A percentile compares a stretch with the other conserved stretches of the same genome.
These are phyloP conservation scores for Stramonita haemastoma DNA, from an alignment of 2,888 invertebrate species.

Conservation along the genomic window DNA sequence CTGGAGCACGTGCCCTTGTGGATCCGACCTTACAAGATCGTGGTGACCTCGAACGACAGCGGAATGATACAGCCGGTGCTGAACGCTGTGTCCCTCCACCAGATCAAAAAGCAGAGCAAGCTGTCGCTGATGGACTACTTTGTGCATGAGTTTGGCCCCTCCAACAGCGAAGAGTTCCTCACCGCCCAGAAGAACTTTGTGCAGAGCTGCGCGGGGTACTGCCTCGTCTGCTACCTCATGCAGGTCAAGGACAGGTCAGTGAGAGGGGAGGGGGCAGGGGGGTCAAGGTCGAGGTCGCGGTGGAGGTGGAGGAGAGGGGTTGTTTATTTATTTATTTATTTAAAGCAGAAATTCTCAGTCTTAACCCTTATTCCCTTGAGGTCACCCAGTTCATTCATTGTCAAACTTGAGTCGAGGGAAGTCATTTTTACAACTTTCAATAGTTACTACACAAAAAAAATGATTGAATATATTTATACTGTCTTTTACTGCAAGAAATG, in stretches of 20 bases:
- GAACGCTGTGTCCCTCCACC: constrained; percentile 96
- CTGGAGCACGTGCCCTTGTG: constrained; percentile 90
- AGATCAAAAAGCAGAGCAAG: constrained; percentile 87
- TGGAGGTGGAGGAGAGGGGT: not conserved
- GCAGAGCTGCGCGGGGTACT: constrained; percentile 98
- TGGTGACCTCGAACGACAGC: constrained; percentile 95
- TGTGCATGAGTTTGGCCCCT: constrained; percentile 92
- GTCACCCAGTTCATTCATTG: too few relatives aligned
- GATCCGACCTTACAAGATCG: constrained; percentile 91
- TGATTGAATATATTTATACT: too few relatives aligned
- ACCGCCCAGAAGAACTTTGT: constrained; percentile 98
- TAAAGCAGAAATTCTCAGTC: too few relatives aligned
- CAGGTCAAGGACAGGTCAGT: constrained; percentile 96
- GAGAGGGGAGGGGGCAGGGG: not conserved
- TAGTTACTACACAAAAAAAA: too few relatives aligned
- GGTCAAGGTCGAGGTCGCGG: too few relatives aligned
- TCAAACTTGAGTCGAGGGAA: too few relatives aligned
- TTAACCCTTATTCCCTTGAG: too few relatives aligned
- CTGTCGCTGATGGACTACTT: constrained; percentile 93
- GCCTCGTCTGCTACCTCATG: constrained; percentile 96
- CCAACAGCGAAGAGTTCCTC: constrained; percentile 91
- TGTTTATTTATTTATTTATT: too few relatives aligned
- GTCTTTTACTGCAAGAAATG: too few relatives aligned
- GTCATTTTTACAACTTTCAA: too few relatives aligned
- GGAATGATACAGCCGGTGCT: constrained; percentile 97